Evolutionary conservation across 1,140 invertebrate genomes (phyloP).

Genomic region (Euwallacea similis): DNA sequence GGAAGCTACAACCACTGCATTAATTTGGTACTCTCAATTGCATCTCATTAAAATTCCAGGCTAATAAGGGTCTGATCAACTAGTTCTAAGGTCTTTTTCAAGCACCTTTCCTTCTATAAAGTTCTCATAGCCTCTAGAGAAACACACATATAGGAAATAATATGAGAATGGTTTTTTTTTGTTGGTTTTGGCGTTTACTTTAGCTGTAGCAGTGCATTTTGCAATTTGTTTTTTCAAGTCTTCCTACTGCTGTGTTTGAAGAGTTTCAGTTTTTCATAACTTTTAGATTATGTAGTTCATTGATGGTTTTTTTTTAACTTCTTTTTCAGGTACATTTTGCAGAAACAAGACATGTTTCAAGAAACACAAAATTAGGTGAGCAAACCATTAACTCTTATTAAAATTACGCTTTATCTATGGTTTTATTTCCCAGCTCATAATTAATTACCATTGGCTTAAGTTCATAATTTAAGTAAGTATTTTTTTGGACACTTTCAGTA

Average conservation of each 20-base stretch:
- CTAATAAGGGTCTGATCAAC: neutral
- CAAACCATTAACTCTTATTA: too few relatives aligned
- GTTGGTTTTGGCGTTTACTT: neutral
- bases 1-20: neutral
- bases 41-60: neutral
- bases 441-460: too few relatives aligned
- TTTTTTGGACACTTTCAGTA: too few relatives aligned
- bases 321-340: too few relatives aligned
- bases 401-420: too few relatives aligned
- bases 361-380: too few relatives aligned
- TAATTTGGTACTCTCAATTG: neutral
- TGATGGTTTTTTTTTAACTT: too few relatives aligned
- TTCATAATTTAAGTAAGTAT: too few relatives aligned
- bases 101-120: neutral
- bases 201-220: neutral
- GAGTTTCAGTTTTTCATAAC: too few relatives aligned
- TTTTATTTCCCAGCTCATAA: too few relatives aligned
- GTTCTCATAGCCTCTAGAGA: neutral
- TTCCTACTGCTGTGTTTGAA: neutral
- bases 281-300: too few relatives aligned
- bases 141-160: neutral
- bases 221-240: neutral
- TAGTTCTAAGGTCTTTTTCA: neutral
- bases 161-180: neutral
- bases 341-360: too few relatives aligned